These are phyloP conservation scores for Sipunculus nudus DNA, from an alignment of 2,888 invertebrate species.

Conservation along the genomic window DNA sequence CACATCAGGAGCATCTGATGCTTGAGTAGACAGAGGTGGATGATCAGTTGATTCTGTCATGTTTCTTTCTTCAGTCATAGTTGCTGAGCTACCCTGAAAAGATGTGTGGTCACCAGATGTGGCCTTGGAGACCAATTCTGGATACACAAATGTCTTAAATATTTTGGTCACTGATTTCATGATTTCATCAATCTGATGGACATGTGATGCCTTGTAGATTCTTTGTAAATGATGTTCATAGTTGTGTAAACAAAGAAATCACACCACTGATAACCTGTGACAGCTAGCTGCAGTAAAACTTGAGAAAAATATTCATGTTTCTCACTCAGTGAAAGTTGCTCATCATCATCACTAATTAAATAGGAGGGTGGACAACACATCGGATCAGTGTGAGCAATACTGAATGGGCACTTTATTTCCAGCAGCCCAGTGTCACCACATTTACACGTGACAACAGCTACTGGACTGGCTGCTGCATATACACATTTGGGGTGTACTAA, in stretches of 20 bases:
- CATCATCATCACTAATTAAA: no score
- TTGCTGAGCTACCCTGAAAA: no score
- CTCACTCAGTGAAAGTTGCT: no score
- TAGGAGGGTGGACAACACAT: background rate
- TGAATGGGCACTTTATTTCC: slow-evolving; percentile 1
- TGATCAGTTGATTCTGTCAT: no score
- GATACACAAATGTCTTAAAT: no score
- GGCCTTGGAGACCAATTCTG: no score
- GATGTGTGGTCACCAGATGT: no score
- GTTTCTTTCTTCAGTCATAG: no score
- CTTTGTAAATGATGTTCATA: background rate
- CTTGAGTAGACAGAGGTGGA: no score
- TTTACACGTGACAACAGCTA: background rate
- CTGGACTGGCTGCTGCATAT: background rate
- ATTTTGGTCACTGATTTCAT: no score
- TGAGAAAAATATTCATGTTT: background rate
- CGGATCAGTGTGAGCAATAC: background rate
- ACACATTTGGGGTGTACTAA: background rate
- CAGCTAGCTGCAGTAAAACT: background rate
- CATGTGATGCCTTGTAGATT: background rate
- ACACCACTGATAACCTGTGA: slow-evolving; percentile 4
- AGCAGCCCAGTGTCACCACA: background rate
- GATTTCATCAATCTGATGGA: no score
- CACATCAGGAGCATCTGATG: no score
- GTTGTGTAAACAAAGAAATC: slow-evolving; percentile 10